Base-by-base conservation (phyloP, 1,140 invertebrate species). In the Probaryconus sp. region DNA sequence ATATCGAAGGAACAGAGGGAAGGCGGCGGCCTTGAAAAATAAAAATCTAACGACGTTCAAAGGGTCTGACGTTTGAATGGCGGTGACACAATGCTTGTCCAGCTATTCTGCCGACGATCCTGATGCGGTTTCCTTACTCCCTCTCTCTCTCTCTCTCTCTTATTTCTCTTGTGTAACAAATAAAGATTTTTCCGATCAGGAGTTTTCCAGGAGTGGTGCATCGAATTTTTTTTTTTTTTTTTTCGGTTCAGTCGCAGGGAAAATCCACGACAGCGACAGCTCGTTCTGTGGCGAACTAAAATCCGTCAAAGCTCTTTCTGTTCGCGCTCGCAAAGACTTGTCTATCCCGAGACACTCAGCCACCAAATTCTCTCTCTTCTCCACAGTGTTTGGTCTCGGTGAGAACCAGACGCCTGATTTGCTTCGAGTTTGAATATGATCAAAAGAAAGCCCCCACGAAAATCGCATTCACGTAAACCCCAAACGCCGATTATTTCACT, bases 1-100 rank as follows among this genome's bases (percentile, higher is more conserved):
- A 68, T 58, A 58, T 73, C 60, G 56, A 40, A 30, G 33, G 37
- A 43, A 18, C 61, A n/a, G 43, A 58, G 55, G 9, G 35, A 14
- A 10, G 38, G 11, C n/a, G n/a, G n/a, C n/a, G 9, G 17, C 14
- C 5, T 7, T 60, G 40, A 26, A 71, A 72, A 80, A 78, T 79
- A 78, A 78, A 82, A 82, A 72, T 80, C 73, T 67, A 81, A 74
- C 76, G 64, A 73, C 45, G 48, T 43, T 77, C 64, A 73, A 78
- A 74, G 65, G 65, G 60, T 72, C 72, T 69, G 67, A 75, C 47
- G 60, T 74, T 56, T 79, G 65, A 79, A 79, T 74, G 40, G 45
- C 13, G 21, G 9, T 1, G 10, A 38, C 43, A 70, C 69, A 76
- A 79, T 79, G 17, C 26, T 38, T 24, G 48, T 14, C 37, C 16